phyloP scores from a whole-genome alignment of 2,888 invertebrate species.

The Agonopterix arenella region DNA sequence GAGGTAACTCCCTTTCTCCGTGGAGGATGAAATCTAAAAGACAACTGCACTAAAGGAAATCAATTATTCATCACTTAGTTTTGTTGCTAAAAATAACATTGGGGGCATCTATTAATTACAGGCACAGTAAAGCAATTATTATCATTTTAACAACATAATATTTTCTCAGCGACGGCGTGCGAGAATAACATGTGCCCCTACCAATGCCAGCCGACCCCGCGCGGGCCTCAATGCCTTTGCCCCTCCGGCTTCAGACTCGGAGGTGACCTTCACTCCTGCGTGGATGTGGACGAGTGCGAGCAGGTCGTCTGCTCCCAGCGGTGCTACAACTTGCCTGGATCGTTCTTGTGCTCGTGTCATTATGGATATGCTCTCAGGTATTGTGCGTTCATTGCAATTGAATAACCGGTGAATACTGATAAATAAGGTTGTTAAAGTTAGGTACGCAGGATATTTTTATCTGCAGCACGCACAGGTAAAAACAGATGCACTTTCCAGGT shows the following conservation, averaged over 20 bases:
- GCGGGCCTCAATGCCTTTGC: constrained; percentile 82
- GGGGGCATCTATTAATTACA: too few species aligned
- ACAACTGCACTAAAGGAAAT: too few species aligned
- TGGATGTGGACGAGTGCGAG: constrained; percentile 85
- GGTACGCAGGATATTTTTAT: too few species aligned
- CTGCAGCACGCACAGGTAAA: too few species aligned
- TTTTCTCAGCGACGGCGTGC: constrained; percentile 18
- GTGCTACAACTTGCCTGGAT: constrained; percentile 75
- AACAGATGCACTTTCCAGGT: too few species aligned
- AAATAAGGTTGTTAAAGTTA: too few species aligned
- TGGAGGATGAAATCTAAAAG: too few species aligned
- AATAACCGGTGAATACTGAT: not conserved
- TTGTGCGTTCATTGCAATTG: not conserved
- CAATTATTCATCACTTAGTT: too few species aligned
- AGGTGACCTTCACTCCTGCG: constrained; percentile 76
- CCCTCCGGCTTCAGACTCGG: constrained; percentile 73
- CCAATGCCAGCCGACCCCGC: constrained; percentile 79
- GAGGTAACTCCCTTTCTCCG: too few species aligned
- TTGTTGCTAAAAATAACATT: too few species aligned
- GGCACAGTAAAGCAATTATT: too few species aligned
- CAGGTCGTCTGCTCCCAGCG: constrained; percentile 79
- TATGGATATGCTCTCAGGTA: constrained; percentile 77
- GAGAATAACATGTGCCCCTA: constrained; percentile 42
- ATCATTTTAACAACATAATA: too few species aligned
- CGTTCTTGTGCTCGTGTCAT: constrained; percentile 77